Conservation (phyloP, 1,140 invertebrate species). For the Chionoecetes opilio region DNA sequence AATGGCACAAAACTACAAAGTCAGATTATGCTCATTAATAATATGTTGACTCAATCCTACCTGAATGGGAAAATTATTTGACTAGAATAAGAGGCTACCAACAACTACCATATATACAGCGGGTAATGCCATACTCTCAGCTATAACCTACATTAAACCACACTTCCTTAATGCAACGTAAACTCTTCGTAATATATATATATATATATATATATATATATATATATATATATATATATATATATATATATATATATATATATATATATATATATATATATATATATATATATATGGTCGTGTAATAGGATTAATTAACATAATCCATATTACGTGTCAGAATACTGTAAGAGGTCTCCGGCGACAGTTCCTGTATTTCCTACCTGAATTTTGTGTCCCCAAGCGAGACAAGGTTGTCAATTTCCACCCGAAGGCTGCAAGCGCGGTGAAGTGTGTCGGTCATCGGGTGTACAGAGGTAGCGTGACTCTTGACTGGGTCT, state of each 20-base stretch:
- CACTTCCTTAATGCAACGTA: not conserved
- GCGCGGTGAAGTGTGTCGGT: too few relatives aligned
- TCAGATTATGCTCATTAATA: conserved; percentile 20
- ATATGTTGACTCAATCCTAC: conserved; percentile 1
- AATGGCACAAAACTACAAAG: not conserved
- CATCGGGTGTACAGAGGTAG: not conserved
- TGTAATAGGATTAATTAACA: not conserved
- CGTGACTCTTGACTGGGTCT: not conserved
- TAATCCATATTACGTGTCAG: not conserved
- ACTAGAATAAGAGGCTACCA: conserved; percentile 1
- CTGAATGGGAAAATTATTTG: not conserved
- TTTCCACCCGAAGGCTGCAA: too few relatives aligned
- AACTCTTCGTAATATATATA: not conserved
- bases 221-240: conserved; percentile 61
- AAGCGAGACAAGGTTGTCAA: not conserved
- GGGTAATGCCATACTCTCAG: conserved; percentile 7
- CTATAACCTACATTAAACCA: not conserved
- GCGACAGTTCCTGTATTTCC: conserved; percentile 16
- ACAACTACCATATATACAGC: conserved; percentile 27
- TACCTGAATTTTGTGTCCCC: not conserved
- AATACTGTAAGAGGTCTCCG: conserved; percentile 9
- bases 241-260: conserved; percentile 68
- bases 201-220: conserved; percentile 46
- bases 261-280: conserved; percentile 45
- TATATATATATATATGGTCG: not conserved